Evolutionary conservation across 1,140 invertebrate species (phyloP), one percentile per base, ranked within the genome.

Genomic region (Helicoverpa armigera): DNA sequence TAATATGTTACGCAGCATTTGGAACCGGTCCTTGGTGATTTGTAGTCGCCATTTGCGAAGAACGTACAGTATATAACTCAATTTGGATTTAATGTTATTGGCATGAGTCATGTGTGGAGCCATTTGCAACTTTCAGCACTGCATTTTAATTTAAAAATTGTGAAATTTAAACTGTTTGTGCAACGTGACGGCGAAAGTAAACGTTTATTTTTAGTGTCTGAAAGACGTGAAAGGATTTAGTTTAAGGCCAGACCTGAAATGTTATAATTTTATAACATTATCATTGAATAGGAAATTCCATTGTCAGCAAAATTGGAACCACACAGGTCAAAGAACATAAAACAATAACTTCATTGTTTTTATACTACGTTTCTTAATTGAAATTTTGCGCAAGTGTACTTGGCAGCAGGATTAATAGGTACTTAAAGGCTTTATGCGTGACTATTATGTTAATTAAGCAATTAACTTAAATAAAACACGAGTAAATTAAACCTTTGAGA

Each of bases 271-370:
- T 23, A 23, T 50, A 14, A 50, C 12, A 5, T 61, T 74, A 60
- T 74, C 48, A 48, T 60, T 5, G 3, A 60, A 5, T 48, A 75
- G 72, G 72, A 75, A 75, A 35, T 75, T 75, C 29, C 54, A 18
- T 43, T 75, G 54, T 75, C 16, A 72, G 50, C 29, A 54, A 31
- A 63, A 58, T 58, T n/a, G 53, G 72, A 48, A 74, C 54, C n/a
- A n/a, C 14, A 56, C 43, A 75, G 73, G 73, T 61, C 73, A 23
- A 73, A 56, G 53, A 54, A 74, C 58, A 75, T 29, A 61, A 48
- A 75, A 75, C 48, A 75, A 75, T 61, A 51, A 75, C 73, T 50
- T 50, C 31, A 75, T 75, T 75, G 73, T 75, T 50, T 61, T 61
- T 50, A 23, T 48, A 48, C 16, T 29, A 56, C 3, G 50, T 43